Evolutionary conservation across 2,113 vertebrate genomes (phyloP).

Genomic region (Megaceryle torquata): DNA sequence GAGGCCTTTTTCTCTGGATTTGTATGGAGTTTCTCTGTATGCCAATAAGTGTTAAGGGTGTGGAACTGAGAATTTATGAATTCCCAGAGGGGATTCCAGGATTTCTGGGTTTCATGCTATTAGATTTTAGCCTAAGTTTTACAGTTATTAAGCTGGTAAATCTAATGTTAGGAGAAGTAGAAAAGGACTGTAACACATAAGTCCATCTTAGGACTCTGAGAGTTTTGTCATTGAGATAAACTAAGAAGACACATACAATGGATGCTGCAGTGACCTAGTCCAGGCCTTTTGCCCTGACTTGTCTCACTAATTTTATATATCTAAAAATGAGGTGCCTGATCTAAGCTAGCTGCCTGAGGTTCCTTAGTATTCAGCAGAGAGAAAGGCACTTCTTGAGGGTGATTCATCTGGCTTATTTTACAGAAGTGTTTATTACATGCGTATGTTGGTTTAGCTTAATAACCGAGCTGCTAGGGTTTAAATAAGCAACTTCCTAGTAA

Average conservation of each 20-base stretch:
- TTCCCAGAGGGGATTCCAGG: neutral
- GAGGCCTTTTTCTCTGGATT: neutral
- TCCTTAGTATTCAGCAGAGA: neutral
- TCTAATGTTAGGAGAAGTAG: neutral
- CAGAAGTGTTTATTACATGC: neutral
- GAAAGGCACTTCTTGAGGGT: neutral
- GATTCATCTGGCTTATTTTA: neutral
- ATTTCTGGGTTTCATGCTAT: neutral
- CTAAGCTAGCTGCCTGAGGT: neutral
- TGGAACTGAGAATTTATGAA: neutral
- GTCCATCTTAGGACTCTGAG: neutral
- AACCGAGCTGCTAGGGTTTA: neutral
- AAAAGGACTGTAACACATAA: neutral
- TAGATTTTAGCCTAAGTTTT: neutral
- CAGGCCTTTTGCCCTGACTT: neutral
- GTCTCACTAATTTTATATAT: neutral
- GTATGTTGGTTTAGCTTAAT: neutral
- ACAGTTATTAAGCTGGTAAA: neutral
- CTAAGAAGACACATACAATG: neutral
- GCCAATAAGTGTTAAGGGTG: neutral
- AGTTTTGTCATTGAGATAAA: neutral
- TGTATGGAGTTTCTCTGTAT: neutral
- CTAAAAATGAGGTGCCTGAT: neutral
- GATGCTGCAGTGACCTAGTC: neutral
- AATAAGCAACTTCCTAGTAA: neutral